phyloP scores from a whole-genome alignment of 2,888 invertebrate species.

The Coenonympha arcania region DNA sequence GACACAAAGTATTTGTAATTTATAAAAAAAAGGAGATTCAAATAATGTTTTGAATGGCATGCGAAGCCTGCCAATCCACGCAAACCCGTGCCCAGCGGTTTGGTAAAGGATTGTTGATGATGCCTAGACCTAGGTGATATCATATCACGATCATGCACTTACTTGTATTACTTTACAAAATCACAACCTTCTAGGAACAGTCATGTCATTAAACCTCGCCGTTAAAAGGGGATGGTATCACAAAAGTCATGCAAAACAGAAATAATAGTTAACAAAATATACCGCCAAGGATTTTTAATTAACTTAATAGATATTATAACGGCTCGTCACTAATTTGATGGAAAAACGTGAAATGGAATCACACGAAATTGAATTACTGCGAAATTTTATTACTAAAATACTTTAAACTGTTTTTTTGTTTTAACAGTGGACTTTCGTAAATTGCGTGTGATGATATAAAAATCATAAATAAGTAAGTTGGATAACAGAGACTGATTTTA shows the following conservation, averaged over 20 bases:
- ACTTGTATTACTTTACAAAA: too few species aligned
- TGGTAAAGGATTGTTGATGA: too few species aligned
- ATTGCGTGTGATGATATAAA: too few species aligned
- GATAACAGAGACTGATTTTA: too few species aligned
- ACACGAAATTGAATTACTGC: constrained; percentile 21
- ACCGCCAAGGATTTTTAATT: constrained; percentile 21
- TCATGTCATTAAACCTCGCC: not conserved
- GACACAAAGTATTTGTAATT: too few species aligned
- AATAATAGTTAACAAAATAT: constrained; percentile 19
- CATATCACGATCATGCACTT: too few species aligned
- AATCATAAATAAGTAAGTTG: too few species aligned
- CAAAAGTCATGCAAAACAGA: constrained; percentile 15
- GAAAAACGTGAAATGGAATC: constrained; percentile 19
- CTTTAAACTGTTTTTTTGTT: not conserved
- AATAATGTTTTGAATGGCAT: too few species aligned
- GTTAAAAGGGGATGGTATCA: not conserved
- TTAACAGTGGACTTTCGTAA: not conserved
- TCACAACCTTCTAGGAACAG: not conserved
- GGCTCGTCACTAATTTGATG: constrained; percentile 17
- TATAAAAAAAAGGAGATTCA: too few species aligned
- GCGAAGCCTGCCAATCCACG: too few species aligned
- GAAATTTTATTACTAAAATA: constrained; percentile 23
- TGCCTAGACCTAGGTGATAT: too few species aligned
- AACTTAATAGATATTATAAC: constrained; percentile 22
- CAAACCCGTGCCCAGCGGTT: too few species aligned